These are phyloP conservation scores for Drosophila quadrilineata DNA, from an alignment of 1,140 invertebrate genomes.

Conservation along the genomic window DNA sequence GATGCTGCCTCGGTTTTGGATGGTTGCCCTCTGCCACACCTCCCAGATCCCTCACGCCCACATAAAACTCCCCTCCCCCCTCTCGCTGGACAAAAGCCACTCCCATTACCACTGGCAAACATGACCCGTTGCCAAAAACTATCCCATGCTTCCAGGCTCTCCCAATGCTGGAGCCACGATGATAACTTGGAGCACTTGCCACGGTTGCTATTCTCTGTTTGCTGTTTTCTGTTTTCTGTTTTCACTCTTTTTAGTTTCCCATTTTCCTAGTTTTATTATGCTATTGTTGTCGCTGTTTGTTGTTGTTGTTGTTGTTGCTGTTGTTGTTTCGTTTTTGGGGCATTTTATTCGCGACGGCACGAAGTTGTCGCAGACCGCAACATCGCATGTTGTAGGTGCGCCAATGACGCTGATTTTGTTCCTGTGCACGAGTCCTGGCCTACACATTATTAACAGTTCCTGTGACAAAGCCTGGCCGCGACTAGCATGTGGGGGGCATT, in stretches of 20 bases:
- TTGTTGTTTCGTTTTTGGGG: slow-evolving; percentile 20
- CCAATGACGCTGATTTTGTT: slow-evolving; percentile 81
- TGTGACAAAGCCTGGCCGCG: slow-evolving; percentile 67
- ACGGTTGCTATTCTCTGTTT: no score
- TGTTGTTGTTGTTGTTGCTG: not conserved
- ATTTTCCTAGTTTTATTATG: not conserved
- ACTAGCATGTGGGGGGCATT: not conserved
- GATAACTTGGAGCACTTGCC: no score
- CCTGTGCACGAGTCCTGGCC: slow-evolving; percentile 39
- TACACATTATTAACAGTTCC: slow-evolving; percentile 79
- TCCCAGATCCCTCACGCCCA: no score
- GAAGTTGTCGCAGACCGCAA: slow-evolving; percentile 76
- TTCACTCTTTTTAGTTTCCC: no score
- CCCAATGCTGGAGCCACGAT: no score
- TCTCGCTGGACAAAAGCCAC: no score
- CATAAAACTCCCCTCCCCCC: no score
- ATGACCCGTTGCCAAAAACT: no score
- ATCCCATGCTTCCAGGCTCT: no score
- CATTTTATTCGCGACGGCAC: slow-evolving; percentile 55
- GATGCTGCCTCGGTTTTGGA: slow-evolving; percentile 17
- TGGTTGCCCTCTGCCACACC: no score
- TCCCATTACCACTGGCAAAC: no score
- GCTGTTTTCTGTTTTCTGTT: no score
- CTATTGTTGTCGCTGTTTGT: not conserved
- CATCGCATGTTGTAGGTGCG: slow-evolving; percentile 80